Percentiles rank a stretch among this genome's conserved stretches.
Evolutionary conservation across 1,140 invertebrate genomes (phyloP).

Genomic region (Lanistes nyassanus): DNA sequence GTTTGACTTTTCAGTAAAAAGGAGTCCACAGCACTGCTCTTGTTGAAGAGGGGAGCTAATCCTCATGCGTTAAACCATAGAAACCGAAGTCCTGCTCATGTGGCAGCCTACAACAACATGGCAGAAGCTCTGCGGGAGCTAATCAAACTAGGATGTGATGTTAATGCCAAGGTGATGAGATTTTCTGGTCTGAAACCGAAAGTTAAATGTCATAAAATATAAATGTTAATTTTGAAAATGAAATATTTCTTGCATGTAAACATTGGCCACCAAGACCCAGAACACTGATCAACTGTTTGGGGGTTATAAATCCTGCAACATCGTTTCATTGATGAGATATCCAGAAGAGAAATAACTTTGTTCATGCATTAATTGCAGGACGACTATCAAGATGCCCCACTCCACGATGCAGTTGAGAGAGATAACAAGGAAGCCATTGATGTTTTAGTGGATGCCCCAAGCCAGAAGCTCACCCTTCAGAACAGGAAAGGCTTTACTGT

Average conservation of each 20-base stretch:
- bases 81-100: conserved; percentile 31
- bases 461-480: conserved; percentile 26
- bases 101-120: conserved; percentile 33
- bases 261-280: not conserved
- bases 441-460: conserved; percentile 31
- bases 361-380: conserved; percentile 33
- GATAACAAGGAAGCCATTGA: conserved; percentile 32
- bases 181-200: no score
- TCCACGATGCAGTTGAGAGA: conserved; percentile 48
- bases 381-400: conserved; percentile 40
- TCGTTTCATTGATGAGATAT: no score
- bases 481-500: conserved; percentile 45
- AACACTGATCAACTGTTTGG: not conserved
- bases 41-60: conserved; percentile 38
- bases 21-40: conserved; percentile 27
- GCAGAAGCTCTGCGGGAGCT: conserved; percentile 26
- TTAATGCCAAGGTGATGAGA: conserved; percentile 34
- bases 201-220: not conserved
- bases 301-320: no score
- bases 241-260: not conserved
- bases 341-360: no score
- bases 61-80: conserved; percentile 23
- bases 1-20: conserved; percentile 35
- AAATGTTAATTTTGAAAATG: not conserved
- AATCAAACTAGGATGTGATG: conserved; percentile 34